These are phyloP conservation scores for Zosterops borbonicus DNA, from an alignment of 2,113 vertebrate species.

Conservation along the genomic window DNA sequence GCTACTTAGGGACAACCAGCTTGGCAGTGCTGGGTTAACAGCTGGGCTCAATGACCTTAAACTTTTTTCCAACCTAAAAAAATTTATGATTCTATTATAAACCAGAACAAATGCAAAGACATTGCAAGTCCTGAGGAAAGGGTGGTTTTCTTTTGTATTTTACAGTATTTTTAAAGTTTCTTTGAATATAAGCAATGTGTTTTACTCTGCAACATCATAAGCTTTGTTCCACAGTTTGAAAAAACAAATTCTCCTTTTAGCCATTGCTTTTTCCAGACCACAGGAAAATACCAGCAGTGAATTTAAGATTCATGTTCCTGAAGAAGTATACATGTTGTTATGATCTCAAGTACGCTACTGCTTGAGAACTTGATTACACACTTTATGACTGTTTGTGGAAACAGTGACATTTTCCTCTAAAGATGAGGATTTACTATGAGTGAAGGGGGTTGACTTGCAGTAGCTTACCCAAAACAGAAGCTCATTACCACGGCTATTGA, in stretches of 20 bases:
- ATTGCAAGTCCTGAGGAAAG: conserved; percentile 9
- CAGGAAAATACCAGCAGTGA: not conserved
- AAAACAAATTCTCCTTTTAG: conserved; percentile 63
- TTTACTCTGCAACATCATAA: conserved; percentile 47
- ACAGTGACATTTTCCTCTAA: not conserved
- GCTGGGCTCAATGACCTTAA: not conserved
- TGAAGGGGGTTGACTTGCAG: not conserved
- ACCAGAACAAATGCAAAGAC: conserved; percentile 38
- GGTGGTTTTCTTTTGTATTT: conserved; percentile 37
- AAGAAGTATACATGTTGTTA: not conserved
- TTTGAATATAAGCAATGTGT: conserved; percentile 58
- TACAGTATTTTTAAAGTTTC: conserved; percentile 48
- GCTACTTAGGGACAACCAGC: not conserved
- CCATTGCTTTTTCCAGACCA: conserved; percentile 24
- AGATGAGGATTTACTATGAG: not conserved
- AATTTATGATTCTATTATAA: conserved; percentile 10
- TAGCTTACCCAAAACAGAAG: not conserved
- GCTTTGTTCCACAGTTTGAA: conserved; percentile 59
- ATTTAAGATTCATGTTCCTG: not conserved
- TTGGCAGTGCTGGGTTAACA: not conserved
- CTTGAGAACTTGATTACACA: not conserved
- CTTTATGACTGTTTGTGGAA: not conserved
- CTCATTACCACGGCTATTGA: not conserved
- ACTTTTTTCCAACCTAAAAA: not conserved
- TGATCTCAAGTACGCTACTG: not conserved